Evolutionary conservation across 2,888 invertebrate genomes (phyloP).

Genomic region (Tiphia femorata): DNA sequence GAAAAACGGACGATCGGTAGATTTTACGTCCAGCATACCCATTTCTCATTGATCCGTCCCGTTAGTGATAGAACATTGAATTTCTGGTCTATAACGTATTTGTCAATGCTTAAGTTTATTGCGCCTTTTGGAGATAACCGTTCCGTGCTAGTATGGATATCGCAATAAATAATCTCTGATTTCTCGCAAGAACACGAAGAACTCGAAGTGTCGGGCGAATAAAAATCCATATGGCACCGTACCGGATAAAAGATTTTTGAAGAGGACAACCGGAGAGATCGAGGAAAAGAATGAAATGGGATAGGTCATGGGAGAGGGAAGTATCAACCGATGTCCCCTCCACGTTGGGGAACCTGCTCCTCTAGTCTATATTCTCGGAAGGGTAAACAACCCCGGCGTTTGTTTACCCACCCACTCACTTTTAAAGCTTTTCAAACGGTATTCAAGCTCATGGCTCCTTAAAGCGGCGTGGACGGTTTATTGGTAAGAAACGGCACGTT

Average conservation of each 20-base stretch:
- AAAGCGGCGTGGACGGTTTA: constrained; percentile 28
- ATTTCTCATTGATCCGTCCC: too few species aligned
- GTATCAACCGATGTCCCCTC: constrained; percentile 33
- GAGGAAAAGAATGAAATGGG: constrained; percentile 35
- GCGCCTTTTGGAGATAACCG: too few species aligned
- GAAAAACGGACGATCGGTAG: too few species aligned
- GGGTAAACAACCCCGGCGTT: constrained; percentile 51
- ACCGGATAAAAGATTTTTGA: not conserved
- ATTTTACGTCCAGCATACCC: too few species aligned
- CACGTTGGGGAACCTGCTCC: constrained; percentile 33
- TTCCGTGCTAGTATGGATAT: too few species aligned
- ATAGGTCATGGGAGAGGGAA: constrained; percentile 41
- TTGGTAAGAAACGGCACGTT: not conserved
- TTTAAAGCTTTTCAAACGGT: constrained; percentile 50
- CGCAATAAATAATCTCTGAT: too few species aligned
- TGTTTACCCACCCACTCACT: constrained; percentile 49
- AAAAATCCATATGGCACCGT: not conserved
- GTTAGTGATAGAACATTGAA: too few species aligned
- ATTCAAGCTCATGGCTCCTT: constrained; percentile 52
- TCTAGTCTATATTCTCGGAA: constrained; percentile 40
- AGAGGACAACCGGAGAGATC: constrained; percentile 17
- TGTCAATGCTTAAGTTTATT: too few species aligned
- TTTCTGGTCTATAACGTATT: too few species aligned
- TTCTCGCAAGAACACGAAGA: too few species aligned
- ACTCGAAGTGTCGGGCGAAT: not conserved